A percentile compares a stretch with the other conserved stretches of the same genome.
These are phyloP conservation scores for Fopius arisanus DNA, from an alignment of 1,140 invertebrate species.

Conservation along the genomic window DNA sequence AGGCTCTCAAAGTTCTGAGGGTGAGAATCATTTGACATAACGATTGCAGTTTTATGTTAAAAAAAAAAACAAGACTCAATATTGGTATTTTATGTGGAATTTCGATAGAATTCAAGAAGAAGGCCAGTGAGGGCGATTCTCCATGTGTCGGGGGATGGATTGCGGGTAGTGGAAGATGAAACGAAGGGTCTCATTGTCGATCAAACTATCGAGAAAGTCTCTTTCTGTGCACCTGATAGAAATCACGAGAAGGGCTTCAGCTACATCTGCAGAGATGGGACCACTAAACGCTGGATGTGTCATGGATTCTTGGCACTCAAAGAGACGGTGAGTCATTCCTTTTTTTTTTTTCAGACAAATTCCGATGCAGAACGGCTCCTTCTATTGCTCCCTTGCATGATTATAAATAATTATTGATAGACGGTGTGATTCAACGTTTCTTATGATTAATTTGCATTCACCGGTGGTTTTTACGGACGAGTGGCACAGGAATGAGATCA, in stretches of 20 bases:
- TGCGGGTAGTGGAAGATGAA: conserved; percentile 98
- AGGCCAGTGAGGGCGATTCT: conserved; percentile 88
- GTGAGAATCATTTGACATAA: conserved; percentile 66
- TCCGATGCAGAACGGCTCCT: background rate
- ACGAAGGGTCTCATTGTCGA: conserved; percentile 99
- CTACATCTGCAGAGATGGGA: conserved; percentile 88
- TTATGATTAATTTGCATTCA: background rate
- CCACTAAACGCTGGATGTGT: conserved; percentile 96
- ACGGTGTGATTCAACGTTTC: background rate
- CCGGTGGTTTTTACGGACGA: background rate
- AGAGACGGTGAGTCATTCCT: conserved; percentile 79
- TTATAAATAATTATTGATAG: background rate
- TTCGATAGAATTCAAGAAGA: conserved; percentile 82
- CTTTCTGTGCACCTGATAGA: conserved; percentile 98
- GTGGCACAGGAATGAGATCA: background rate
- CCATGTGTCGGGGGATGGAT: conserved; percentile 96
- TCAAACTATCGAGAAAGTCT: conserved; percentile 99
- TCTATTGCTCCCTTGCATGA: background rate
- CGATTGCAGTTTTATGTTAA: background rate
- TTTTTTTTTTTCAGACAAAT: background rate
- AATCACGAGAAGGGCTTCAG: conserved; percentile 98
- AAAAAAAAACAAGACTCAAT: background rate
- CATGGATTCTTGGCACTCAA: conserved; percentile 97
- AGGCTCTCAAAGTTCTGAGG: conserved; percentile 92
- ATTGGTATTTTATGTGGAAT: background rate